These are phyloP conservation scores for Automeris io DNA, from an alignment of 2,888 invertebrate genomes.

Conservation along the genomic window DNA sequence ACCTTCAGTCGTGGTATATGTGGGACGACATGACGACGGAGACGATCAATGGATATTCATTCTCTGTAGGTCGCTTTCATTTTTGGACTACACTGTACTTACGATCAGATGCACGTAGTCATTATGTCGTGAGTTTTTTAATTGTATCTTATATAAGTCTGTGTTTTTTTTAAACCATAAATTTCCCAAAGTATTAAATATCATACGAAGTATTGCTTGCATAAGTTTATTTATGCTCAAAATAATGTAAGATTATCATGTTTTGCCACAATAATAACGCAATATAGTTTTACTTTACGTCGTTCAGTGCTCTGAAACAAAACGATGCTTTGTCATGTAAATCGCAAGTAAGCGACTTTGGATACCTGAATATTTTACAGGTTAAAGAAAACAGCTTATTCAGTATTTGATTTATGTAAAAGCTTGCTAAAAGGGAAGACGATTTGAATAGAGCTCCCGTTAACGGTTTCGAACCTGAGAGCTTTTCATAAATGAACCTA, in stretches of 20 bases:
- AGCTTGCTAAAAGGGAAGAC: conserved; percentile 51
- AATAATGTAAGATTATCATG: conserved; percentile 18
- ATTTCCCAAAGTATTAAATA: not conserved
- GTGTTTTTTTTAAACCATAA: too few species aligned
- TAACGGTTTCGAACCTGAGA: conserved; percentile 62
- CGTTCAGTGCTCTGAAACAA: conserved; percentile 16
- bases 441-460: conserved; percentile 66
- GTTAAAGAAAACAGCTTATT: conserved; percentile 51
- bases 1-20: too few species aligned
- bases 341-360: conserved; percentile 7
- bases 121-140: too few species aligned
- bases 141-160: too few species aligned
- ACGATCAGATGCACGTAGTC: too few species aligned
- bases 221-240: conserved; percentile 1
- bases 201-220: not conserved
- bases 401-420: conserved; percentile 61
- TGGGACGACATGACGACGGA: too few species aligned
- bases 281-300: conserved; percentile 7
- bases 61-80: too few species aligned
- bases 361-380: conserved; percentile 28
- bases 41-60: too few species aligned
- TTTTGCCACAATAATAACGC: conserved; percentile 18
- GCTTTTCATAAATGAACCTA: conserved; percentile 67
- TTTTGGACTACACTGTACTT: too few species aligned
- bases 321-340: conserved; percentile 13